Conservation (phyloP, 2,888 invertebrate species). For the Listrodromus nycthemerus region DNA sequence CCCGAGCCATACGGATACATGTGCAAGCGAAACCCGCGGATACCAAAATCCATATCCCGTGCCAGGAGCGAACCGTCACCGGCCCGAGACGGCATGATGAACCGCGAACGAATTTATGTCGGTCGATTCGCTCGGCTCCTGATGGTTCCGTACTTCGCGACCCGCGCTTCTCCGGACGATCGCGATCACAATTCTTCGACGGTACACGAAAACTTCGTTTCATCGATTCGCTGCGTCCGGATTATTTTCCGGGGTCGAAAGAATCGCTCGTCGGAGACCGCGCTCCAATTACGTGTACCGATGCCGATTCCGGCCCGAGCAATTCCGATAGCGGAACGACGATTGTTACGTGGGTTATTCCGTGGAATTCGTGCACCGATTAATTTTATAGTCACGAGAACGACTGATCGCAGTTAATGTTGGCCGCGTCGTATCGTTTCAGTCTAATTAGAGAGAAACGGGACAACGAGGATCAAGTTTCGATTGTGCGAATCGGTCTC, state of each 20-base stretch:
- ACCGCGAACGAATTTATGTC: constrained; percentile 37
- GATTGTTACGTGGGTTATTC: constrained; percentile 2
- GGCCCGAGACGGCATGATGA: constrained; percentile 9
- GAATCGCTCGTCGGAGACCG: neutral
- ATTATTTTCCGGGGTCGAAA: constrained; percentile 29
- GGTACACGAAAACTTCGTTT: constrained; percentile 6
- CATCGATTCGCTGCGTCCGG: neutral
- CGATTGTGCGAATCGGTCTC: too few species aligned
- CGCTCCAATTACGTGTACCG: constrained; percentile 48
- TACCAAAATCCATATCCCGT: constrained; percentile 69
- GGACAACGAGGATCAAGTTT: too few species aligned
- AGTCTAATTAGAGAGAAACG: too few species aligned
- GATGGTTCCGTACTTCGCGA: constrained; percentile 7
- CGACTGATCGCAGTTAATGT: constrained; percentile 10
- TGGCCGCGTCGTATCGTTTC: too few species aligned
- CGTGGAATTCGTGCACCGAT: constrained; percentile 27
- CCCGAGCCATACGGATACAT: neutral
- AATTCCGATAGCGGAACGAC: neutral
- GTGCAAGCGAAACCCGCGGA: neutral
- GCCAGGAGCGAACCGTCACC: constrained; percentile 68
- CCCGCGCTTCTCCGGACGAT: neutral
- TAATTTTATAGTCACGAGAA: constrained; percentile 51
- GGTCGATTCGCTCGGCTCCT: constrained; percentile 20
- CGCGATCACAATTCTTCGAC: constrained; percentile 11
- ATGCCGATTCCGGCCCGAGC: constrained; percentile 17